phyloP scores from a whole-genome alignment of 2,888 invertebrate species.

The Caenorhabditis sp. region DNA sequence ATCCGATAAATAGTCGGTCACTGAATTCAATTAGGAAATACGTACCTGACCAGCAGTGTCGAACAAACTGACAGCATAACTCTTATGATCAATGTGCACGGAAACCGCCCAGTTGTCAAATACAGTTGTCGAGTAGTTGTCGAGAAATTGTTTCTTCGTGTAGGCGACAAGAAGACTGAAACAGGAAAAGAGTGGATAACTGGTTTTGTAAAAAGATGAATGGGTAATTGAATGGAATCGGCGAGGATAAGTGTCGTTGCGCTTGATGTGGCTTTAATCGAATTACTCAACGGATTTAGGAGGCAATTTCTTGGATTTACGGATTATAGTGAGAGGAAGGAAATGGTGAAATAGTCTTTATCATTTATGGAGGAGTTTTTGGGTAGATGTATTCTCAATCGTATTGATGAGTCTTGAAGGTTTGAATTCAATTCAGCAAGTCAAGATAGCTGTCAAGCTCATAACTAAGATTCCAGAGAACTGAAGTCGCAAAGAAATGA shows the following conservation, averaged over 20 bases:
- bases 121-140: conserved; percentile 77
- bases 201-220: conserved; percentile 34
- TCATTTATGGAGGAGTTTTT: not conserved
- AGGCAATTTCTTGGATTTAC: conserved; percentile 35
- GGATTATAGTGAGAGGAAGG: conserved; percentile 1
- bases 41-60: conserved; percentile 81
- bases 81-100: conserved; percentile 74
- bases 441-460: too few relatives aligned
- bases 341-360: not conserved
- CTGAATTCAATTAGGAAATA: not conserved
- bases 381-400: not conserved
- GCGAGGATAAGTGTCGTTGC: conserved; percentile 33
- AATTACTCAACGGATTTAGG: conserved; percentile 50
- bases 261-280: conserved; percentile 53
- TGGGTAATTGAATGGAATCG: conserved; percentile 42
- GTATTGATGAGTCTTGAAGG: not conserved
- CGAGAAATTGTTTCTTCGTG: conserved; percentile 77
- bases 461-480: too few relatives aligned
- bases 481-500: too few relatives aligned
- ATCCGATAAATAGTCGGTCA: conserved; percentile 20
- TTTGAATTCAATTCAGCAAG: too few relatives aligned
- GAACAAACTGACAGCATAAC: conserved; percentile 77
- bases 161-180: conserved; percentile 79
- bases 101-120: conserved; percentile 80
- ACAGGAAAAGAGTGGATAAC: conserved; percentile 27